A percentile compares a stretch with the other conserved stretches of the same genome.
Evolutionary conservation across 2,888 invertebrate species (phyloP).

Genomic region (Argyra leucocephala): DNA sequence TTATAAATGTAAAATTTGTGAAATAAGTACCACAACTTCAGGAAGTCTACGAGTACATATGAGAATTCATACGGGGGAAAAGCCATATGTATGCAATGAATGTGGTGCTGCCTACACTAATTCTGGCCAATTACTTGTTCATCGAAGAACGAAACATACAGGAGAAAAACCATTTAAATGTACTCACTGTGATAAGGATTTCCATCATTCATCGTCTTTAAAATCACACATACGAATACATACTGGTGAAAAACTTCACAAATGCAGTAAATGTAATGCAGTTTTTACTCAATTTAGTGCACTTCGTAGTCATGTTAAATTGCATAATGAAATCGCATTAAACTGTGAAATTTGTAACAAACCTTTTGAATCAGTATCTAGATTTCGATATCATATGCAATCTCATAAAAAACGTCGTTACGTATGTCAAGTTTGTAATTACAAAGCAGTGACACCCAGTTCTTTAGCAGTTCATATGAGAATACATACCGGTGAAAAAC

Average conservation of each 20-base stretch:
- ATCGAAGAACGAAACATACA: background rate
- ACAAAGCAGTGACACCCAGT: no score
- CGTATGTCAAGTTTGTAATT: background rate
- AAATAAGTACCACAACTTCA: background rate
- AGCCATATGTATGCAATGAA: constrained; percentile 1
- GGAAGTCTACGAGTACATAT: background rate
- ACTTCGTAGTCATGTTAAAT: background rate
- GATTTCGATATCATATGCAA: background rate
- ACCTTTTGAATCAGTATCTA: background rate
- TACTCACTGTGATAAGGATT: background rate
- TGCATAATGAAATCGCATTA: background rate
- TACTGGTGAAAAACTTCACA: background rate
- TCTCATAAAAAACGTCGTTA: background rate
- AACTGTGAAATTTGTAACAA: background rate
- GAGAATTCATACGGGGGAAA: background rate
- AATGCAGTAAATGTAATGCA: constrained; percentile 2
- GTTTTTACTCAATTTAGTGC: background rate
- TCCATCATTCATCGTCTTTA: background rate
- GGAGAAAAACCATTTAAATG: constrained; percentile 10
- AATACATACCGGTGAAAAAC: constrained; percentile 5
- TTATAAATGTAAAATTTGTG: background rate
- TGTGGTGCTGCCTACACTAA: background rate
- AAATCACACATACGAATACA: background rate
- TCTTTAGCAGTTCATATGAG: background rate
- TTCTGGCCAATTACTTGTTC: background rate